Conservation (phyloP, 2,888 invertebrate species). For the Epinotia nisella region DNA sequence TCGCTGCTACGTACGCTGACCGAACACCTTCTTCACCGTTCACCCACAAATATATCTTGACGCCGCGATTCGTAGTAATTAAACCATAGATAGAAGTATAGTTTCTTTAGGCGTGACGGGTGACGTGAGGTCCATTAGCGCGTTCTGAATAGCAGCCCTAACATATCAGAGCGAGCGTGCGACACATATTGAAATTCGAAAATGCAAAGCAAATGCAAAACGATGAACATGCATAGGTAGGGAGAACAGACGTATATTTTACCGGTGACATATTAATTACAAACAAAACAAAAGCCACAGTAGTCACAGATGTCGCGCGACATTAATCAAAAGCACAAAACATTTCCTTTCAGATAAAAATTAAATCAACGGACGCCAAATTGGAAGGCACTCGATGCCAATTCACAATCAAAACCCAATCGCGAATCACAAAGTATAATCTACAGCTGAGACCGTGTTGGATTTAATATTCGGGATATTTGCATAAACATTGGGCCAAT, state of each 20-base stretch:
- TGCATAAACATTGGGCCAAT: slow-evolving; percentile 42
- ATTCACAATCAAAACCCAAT: slow-evolving; percentile 35
- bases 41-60: no score
- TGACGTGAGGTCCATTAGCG: no score
- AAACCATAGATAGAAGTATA: no score
- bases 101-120: no score
- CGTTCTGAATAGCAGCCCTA: no score
- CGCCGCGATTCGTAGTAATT: no score
- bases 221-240: background rate
- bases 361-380: slow-evolving; percentile 27
- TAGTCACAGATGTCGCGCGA: background rate
- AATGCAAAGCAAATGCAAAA: no score
- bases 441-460: slow-evolving; percentile 38
- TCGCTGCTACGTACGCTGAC: no score
- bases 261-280: slow-evolving; percentile 22
- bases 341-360: slow-evolving; percentile 23
- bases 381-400: slow-evolving; percentile 37
- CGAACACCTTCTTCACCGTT: no score
- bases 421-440: slow-evolving; percentile 42
- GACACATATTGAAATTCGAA: no score
- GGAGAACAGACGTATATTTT: background rate
- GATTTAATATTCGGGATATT: slow-evolving; percentile 41
- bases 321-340: slow-evolving; percentile 27
- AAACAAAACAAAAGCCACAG: slow-evolving; percentile 17
- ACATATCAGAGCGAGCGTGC: no score